Base-by-base conservation (phyloP, 1,140 invertebrate genomes). In the Brachionus koreanus region DNA sequence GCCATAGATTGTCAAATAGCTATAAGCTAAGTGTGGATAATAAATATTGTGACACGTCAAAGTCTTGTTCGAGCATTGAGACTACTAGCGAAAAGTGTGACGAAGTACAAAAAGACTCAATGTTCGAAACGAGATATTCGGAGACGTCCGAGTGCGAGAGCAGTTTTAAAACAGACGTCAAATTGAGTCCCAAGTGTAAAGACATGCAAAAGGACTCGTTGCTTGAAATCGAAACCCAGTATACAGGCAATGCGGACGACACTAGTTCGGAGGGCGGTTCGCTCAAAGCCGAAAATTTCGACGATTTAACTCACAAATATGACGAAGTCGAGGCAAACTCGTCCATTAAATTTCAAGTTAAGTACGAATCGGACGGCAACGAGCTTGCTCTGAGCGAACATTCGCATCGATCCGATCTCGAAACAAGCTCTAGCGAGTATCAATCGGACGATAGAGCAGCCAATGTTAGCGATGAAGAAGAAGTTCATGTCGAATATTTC, bases 401-500 rank as follows among this genome's bases (percentile, higher is more conserved):
- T 13, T 42, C 39, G 39, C 39, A 7, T 5, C 6, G 39, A 13
- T 42, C 39, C 39, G 39, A 42, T 7, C 39, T 42, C 2, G 39
- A 42, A 5, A 42, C 39, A 1, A 42, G 49, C 49, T 57, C 49
- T 3, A 57, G 49, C 49, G 49, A 57, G 49, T 57, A 19, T 9
- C 49, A 57, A 0, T 57, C 49, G 10, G 35, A 37, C 13, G 65
- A 23, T 2, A 29, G 29, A 29, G 29, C 29, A 29, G 29, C 29
- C 7, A 2, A 37, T 1, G 13, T 69, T 1, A 69, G 35, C 7
- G 65, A 69, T 7, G 65, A 69, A 37, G 65, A 69, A 39, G 65
- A 69, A 39, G 33, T 69, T 6, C 65, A 69, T 39, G 65, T 69
- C 13, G 65, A 69, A 16, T 69, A 69, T 16, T 69, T 69, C 10